Percentiles rank a stretch among this genome's conserved stretches.
Conservation (phyloP, 1,140 invertebrate species). For the Augochlora pura region DNA sequence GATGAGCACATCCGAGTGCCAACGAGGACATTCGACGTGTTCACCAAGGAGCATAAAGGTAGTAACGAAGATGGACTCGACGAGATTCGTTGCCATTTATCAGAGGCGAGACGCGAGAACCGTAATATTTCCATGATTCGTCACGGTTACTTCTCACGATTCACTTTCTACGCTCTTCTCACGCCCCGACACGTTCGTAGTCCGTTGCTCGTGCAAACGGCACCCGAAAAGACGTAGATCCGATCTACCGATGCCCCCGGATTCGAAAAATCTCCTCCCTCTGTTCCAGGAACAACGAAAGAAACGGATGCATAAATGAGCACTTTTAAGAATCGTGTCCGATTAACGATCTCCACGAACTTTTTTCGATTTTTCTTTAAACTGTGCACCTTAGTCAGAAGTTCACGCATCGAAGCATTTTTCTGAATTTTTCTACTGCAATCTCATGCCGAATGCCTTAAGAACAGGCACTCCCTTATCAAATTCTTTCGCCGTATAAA, state of each 20-base stretch:
- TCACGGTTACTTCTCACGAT: slow-evolving; percentile 41
- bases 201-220: slow-evolving; percentile 7
- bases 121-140: slow-evolving; percentile 32
- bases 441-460: too few relatives aligned
- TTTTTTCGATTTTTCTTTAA: too few relatives aligned
- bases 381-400: too few relatives aligned
- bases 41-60: neutral
- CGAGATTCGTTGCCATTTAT: neutral
- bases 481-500: too few relatives aligned
- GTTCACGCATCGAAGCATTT: too few relatives aligned
- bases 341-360: too few relatives aligned
- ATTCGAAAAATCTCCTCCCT: neutral
- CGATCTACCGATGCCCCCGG: neutral
- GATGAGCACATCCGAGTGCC: too few relatives aligned
- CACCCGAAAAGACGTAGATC: neutral
- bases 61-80: neutral
- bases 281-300: neutral
- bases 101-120: neutral
- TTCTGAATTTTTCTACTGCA: too few relatives aligned
- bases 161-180: slow-evolving; percentile 44
- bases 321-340: too few relatives aligned
- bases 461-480: too few relatives aligned
- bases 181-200: slow-evolving; percentile 28
- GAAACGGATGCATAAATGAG: neutral
- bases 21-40: neutral